Conservation (phyloP, 2,113 vertebrate genomes). For the Corythornis cristatus region DNA sequence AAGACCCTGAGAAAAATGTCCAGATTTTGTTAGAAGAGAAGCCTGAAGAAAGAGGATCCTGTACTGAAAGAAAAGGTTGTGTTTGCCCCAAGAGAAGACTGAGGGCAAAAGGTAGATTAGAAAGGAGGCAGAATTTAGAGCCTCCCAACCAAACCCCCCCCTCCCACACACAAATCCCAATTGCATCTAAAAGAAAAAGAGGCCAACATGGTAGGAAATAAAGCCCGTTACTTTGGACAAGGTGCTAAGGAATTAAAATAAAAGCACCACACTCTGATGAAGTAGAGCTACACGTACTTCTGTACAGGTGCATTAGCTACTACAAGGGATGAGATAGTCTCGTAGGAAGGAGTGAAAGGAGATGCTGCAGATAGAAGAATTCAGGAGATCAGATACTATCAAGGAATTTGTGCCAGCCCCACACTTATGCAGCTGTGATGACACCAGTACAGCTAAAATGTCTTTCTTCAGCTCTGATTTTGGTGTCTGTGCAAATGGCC, state of each 20-base stretch:
- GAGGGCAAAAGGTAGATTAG: background rate
- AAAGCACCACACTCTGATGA: background rate
- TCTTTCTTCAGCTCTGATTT: constrained; percentile 42
- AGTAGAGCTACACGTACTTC: background rate
- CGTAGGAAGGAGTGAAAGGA: background rate
- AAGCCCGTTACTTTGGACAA: background rate
- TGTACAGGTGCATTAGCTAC: background rate
- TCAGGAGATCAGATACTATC: background rate
- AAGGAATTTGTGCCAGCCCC: constrained; percentile 36
- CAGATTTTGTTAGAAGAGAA: background rate
- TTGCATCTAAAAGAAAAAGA: background rate
- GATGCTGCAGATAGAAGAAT: background rate
- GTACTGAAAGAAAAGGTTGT: background rate
- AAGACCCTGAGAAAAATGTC: background rate
- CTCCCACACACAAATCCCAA: background rate
- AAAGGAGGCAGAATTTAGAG: background rate
- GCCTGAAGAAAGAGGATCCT: background rate
- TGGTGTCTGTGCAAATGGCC: constrained; percentile 33
- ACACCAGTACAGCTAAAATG: background rate
- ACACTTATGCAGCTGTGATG: background rate
- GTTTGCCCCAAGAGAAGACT: background rate
- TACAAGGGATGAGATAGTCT: background rate
- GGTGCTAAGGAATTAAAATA: background rate
- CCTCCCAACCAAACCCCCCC: fast-evolving
- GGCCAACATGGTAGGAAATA: background rate